phyloP scores from a whole-genome alignment of 30 jellyfish, hydroid and myxozoan species.

The Catostylus mosaicus region DNA sequence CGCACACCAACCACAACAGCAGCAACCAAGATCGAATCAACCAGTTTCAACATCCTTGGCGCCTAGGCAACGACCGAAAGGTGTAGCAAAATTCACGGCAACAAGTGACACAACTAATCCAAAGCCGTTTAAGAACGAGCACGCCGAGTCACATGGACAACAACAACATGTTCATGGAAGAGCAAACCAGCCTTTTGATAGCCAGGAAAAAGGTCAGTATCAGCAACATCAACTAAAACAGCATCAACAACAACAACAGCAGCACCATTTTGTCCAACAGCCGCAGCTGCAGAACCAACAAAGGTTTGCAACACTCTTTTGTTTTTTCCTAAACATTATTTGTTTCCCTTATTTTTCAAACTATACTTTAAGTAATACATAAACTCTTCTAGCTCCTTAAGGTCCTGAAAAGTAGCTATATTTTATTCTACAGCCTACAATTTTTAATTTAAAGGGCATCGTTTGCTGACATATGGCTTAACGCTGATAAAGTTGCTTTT shows the following conservation, averaged over 20 bases:
- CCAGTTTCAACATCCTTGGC: conserved; percentile 96
- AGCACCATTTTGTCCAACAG: conserved; percentile 12
- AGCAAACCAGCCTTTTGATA: conserved; percentile 26
- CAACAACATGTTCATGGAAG: neutral
- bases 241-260: conserved; percentile 59
- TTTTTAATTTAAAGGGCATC: too few species aligned
- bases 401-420: too few species aligned
- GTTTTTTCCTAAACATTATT: too few species aligned
- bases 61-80: conserved; percentile 99
- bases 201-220: conserved; percentile 10
- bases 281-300: conserved; percentile 31
- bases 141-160: conserved; percentile 14
- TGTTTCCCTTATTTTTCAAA: too few species aligned
- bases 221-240: conserved; percentile 68
- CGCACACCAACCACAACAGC: conserved; percentile 62
- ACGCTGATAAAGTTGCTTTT: too few species aligned
- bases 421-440: too few species aligned
- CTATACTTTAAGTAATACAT: too few species aligned
- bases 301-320: too few species aligned
- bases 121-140: conserved; percentile 75
- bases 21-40: conserved; percentile 32
- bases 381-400: too few species aligned
- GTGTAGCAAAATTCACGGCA: conserved; percentile 72
- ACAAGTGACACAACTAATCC: conserved; percentile 74
- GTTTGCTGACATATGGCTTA: too few species aligned